Conservation (phyloP, 1,140 invertebrate genomes). For the Drosophila paulistorum region DNA sequence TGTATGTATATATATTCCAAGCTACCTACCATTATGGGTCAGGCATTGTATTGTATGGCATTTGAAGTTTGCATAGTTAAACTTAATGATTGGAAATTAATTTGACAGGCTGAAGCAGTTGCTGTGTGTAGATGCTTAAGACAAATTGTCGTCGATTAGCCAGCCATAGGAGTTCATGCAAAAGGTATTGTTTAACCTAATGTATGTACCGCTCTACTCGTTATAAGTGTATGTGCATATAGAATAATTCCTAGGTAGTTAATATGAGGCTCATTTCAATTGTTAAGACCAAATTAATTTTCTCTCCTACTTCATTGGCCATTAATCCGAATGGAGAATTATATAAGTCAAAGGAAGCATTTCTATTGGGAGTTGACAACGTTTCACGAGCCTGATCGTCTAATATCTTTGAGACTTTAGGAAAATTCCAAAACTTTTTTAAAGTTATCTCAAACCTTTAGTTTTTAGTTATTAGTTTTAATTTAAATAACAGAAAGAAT, state of each 20-base stretch:
- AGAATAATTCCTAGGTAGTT: neutral
- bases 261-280: neutral
- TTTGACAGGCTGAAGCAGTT: slow-evolving; percentile 50
- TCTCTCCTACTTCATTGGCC: neutral
- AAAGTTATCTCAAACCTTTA: too few relatives aligned
- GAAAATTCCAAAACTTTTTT: too few relatives aligned
- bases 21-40: slow-evolving; percentile 5
- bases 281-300: too few relatives aligned
- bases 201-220: neutral
- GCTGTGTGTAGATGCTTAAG: slow-evolving; percentile 45
- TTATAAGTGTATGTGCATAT: neutral
- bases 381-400: too few relatives aligned
- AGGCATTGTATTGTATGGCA: slow-evolving; percentile 7
- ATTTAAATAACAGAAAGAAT: too few relatives aligned
- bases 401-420: too few relatives aligned
- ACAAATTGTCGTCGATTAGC: slow-evolving; percentile 73
- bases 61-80: slow-evolving; percentile 53
- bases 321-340: neutral
- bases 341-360: neutral
- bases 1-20: slow-evolving; percentile 9
- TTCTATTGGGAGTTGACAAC: neutral
- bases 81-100: slow-evolving; percentile 79
- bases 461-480: too few relatives aligned
- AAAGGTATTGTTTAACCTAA: slow-evolving; percentile 35
- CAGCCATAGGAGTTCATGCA: slow-evolving; percentile 17